Conservation (phyloP, 2,113 vertebrate genomes). For the Ondatra zibethicus region DNA sequence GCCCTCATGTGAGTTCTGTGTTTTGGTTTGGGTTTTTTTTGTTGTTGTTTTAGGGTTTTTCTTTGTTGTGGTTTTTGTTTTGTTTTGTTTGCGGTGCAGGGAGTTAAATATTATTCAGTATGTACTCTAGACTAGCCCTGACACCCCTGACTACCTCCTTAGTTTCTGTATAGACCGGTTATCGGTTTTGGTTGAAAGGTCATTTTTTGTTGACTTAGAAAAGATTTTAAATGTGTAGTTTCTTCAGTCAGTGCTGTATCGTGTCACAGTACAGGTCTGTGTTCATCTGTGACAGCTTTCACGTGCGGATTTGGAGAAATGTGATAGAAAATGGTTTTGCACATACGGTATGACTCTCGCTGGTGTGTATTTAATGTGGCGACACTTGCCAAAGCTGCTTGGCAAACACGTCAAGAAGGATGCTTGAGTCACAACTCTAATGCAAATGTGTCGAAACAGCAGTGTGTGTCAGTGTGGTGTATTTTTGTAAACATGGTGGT, state of each 20-base stretch:
- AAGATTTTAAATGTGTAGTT: slow-evolving; percentile 26
- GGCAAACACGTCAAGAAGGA: slow-evolving; percentile 81
- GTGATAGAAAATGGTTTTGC: slow-evolving; percentile 82
- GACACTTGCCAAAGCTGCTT: slow-evolving; percentile 83
- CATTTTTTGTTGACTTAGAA: slow-evolving; percentile 52
- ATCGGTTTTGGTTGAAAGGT: slow-evolving; percentile 8
- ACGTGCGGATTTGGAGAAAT: slow-evolving; percentile 75
- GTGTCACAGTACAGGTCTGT: slow-evolving; percentile 76
- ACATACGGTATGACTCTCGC: slow-evolving; percentile 82
- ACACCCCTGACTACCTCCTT: slow-evolving; percentile 27
- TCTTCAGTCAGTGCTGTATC: slow-evolving; percentile 47
- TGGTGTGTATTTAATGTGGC: slow-evolving; percentile 85
- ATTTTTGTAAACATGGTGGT: slow-evolving; percentile 86
- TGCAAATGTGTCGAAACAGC: slow-evolving; percentile 82
- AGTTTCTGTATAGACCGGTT: slow-evolving; percentile 22
- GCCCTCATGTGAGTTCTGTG: not conserved
- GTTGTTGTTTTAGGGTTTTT: not conserved
- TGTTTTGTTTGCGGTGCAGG: not conserved
- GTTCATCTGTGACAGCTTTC: slow-evolving; percentile 83
- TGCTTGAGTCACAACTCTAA: slow-evolving; percentile 78
- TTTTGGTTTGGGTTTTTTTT: not conserved
- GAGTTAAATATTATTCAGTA: not conserved
- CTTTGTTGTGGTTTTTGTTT: not conserved
- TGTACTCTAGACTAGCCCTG: slow-evolving; percentile 48
- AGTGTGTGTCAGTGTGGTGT: slow-evolving; percentile 78